Conservation (phyloP, 2,888 invertebrate species). For the Xanthia icteritia region DNA sequence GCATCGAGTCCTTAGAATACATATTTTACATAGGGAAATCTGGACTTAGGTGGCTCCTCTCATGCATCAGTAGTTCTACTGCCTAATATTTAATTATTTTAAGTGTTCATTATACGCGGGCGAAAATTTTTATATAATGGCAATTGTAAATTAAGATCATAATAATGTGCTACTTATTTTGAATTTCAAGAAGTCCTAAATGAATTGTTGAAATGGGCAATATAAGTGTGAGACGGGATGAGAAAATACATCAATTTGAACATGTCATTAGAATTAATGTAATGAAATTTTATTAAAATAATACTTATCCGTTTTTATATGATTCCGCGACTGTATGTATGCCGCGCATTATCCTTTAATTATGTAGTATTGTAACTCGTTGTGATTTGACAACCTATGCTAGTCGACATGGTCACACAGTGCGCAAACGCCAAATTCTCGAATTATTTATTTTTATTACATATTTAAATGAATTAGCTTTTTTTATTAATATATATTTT, state of each 20-base stretch:
- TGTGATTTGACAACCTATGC: constrained; percentile 69
- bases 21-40: not conserved
- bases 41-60: not conserved
- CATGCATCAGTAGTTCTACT: constrained; percentile 14
- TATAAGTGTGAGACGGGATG: not conserved
- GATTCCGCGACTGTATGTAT: constrained; percentile 41
- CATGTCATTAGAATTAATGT: constrained; percentile 56
- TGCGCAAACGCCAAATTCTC: constrained; percentile 71
- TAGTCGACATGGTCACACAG: constrained; percentile 75
- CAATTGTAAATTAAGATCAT: constrained; percentile 7
- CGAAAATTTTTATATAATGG: constrained; percentile 18
- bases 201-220: constrained; percentile 1
- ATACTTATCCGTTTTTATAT: constrained; percentile 41
- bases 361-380: constrained; percentile 54
- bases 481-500: constrained; percentile 11
- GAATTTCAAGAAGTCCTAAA: constrained; percentile 22
- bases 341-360: constrained; percentile 57
- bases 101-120: constrained; percentile 27
- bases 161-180: constrained; percentile 22
- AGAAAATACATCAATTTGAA: constrained; percentile 36
- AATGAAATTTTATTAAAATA: constrained; percentile 28
- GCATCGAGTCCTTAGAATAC: not conserved
- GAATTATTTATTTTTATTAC: constrained; percentile 41
- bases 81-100: constrained; percentile 12
- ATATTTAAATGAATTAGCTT: constrained; percentile 35